A percentile compares a stretch with the other conserved stretches of the same genome.
These are phyloP conservation scores for Propithecus perrieri DNA, from an alignment of 2,797 vertebrate species.

Conservation along the genomic window DNA sequence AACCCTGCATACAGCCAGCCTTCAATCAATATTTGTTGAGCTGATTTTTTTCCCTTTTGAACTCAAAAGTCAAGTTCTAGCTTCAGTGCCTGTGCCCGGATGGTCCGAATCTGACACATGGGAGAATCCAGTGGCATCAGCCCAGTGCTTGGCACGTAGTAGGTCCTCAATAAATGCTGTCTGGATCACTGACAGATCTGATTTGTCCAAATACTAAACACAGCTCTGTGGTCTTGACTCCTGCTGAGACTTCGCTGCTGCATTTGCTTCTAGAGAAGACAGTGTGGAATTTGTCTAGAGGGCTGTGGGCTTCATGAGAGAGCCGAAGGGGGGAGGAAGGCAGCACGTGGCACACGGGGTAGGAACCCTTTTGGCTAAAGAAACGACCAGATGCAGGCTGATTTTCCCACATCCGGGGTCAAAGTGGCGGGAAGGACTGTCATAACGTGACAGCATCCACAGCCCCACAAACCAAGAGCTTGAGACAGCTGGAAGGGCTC, in stretches of 20 bases:
- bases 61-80: background rate
- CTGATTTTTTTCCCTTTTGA: background rate
- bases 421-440: background rate
- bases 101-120: background rate
- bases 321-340: background rate
- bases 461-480: background rate
- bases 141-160: background rate
- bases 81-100: background rate
- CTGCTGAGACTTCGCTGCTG: background rate
- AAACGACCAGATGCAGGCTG: background rate
- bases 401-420: background rate
- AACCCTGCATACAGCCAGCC: background rate
- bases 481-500: background rate
- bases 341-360: background rate
- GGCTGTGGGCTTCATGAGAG: rapidly evolving
- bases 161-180: background rate
- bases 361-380: background rate
- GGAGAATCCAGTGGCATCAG: background rate
- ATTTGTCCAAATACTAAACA: background rate
- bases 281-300: background rate
- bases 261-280: background rate
- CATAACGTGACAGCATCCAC: background rate
- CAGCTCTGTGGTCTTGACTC: background rate
- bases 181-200: background rate
- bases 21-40: background rate